Evolutionary conservation across 2,888 invertebrate genomes (phyloP), one percentile per base, ranked within the genome.

Genomic region (Eurytoma adleriae): DNA sequence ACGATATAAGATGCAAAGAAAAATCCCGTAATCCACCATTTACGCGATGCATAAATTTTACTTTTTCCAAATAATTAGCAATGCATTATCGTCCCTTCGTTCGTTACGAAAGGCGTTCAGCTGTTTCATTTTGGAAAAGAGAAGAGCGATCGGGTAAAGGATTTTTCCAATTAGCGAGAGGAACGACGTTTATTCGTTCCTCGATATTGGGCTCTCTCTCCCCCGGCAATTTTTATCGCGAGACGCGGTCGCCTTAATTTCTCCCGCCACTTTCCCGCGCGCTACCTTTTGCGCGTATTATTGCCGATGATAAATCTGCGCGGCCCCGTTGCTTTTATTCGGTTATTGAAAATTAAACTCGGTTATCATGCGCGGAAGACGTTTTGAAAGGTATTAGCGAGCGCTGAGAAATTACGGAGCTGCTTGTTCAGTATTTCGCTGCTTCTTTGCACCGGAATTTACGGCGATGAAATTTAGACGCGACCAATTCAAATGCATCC

Each of bases 111-210:
- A 16, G 52, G 52, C 52, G 50, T 7, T n/a, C n/a, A 18, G 57
- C 18, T 4, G 16, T 57, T n/a, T n/a, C 30, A 57, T 10, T 20
- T 57, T 12, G 59, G 20, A 24, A 59, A 24, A 59, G 20, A 59
- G 18, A 0, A 20, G 18, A 3, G 40, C 18, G 16, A 40, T n/a
- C n/a, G 50, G 56, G 3, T 59, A 52, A 69, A 69, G 62, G 20
- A 69, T 69, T 69, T 76, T 76, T 76, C 52, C 76, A 76, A 76
- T 76, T 68, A 76, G 52, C 52, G 18, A 52, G 30, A 10, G 52
- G 24, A 27, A 52, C 20, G 50, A 61, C 61, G 52, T 16, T 52
- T 52, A 52, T 18, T 59, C 18, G 20, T 20, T 20, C 13, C 3
- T 24, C 61, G 61, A 61, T 61, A 61, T 61, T 61, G 24, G 61